phyloP scores from a whole-genome alignment of 2,113 vertebrate genomes.

The Siniperca chuatsi region DNA sequence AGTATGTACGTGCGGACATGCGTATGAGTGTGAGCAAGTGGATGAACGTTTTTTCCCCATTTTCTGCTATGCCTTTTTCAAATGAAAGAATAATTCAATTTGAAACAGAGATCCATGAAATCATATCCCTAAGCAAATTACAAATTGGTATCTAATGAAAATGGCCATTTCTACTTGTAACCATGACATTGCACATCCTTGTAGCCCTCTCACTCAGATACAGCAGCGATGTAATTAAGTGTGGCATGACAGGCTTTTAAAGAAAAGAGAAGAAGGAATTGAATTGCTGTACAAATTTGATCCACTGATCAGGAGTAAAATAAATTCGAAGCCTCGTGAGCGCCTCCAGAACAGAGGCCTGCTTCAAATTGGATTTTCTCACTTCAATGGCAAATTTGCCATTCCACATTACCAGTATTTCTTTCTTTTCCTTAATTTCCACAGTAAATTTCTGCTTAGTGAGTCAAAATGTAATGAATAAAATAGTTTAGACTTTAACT shows the following conservation, averaged over 20 bases:
- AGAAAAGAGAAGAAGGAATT: slow-evolving; percentile 70
- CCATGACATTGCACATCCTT: slow-evolving; percentile 75
- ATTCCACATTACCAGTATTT: slow-evolving; percentile 64
- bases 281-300: slow-evolving; percentile 80
- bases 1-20: slow-evolving; percentile 8
- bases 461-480: slow-evolving; percentile 59
- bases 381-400: slow-evolving; percentile 73
- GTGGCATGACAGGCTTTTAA: slow-evolving; percentile 77
- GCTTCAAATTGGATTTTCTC: slow-evolving; percentile 79
- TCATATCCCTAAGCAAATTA: slow-evolving; percentile 76
- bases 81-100: slow-evolving; percentile 78
- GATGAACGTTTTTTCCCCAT: neutral
- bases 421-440: slow-evolving; percentile 66
- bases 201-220: slow-evolving; percentile 68
- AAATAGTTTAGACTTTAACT: slow-evolving; percentile 54
- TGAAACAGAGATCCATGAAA: slow-evolving; percentile 79
- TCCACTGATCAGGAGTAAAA: slow-evolving; percentile 79
- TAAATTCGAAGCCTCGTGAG: slow-evolving; percentile 58
- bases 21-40: slow-evolving; percentile 9
- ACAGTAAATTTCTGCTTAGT: slow-evolving; percentile 67
- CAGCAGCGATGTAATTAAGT: slow-evolving; percentile 77
- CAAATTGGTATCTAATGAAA: slow-evolving; percentile 82
- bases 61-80: slow-evolving; percentile 45
- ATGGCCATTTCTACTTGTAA: slow-evolving; percentile 74
- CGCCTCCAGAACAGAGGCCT: slow-evolving; percentile 67